Percentiles rank a stretch among this genome's conserved stretches.
phyloP scores from a whole-genome alignment of 2,113 vertebrate species.

The Bambusicola thoracicus region DNA sequence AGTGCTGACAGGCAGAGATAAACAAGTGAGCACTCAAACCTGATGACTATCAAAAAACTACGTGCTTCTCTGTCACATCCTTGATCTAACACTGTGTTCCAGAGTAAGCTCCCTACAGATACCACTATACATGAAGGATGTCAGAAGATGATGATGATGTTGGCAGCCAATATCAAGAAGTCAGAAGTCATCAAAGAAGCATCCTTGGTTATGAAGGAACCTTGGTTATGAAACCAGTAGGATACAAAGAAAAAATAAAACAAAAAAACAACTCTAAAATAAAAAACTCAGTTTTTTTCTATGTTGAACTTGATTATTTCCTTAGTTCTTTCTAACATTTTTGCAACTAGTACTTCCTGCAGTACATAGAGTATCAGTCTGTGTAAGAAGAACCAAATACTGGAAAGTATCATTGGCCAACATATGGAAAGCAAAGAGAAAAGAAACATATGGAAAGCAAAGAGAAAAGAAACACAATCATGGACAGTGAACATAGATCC shows the following conservation, averaged over 20 bases:
- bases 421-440: fast-evolving
- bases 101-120: not conserved
- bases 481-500: not conserved
- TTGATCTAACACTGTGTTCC: not conserved
- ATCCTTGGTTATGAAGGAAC: not conserved
- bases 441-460: not conserved
- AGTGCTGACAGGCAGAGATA: not conserved
- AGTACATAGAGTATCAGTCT: not conserved
- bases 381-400: not conserved
- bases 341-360: not conserved
- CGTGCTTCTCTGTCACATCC: not conserved
- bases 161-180: not conserved
- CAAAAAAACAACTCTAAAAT: not conserved
- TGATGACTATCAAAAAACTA: constrained; percentile 20
- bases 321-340: not conserved
- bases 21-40: not conserved
- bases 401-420: not conserved
- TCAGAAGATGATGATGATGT: not conserved
- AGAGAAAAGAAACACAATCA: not conserved
- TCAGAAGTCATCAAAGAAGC: not conserved
- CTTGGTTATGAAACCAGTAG: not conserved
- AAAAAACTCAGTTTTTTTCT: not conserved
- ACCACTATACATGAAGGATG: not conserved
- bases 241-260: not conserved
- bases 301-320: fast-evolving